Evolutionary conservation across 2,888 invertebrate genomes (phyloP), one percentile per base, ranked within the genome.

Genomic region (Neoscelio sp.): DNA sequence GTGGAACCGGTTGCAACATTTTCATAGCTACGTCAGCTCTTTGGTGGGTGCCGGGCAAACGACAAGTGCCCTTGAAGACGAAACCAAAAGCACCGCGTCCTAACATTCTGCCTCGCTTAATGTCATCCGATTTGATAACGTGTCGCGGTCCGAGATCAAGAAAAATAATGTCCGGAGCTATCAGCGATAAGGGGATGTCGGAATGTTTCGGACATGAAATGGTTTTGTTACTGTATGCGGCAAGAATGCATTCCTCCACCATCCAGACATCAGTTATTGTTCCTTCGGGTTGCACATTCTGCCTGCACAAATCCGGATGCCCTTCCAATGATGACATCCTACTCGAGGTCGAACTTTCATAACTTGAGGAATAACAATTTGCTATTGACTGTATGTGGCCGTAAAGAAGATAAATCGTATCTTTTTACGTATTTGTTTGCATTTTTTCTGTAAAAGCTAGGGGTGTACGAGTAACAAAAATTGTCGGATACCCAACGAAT

Each of bases 61-160:
- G 94, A 89, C 95, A 95, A 2, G 92, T 92, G 0, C 96, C 97
- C 85, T 95, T 94, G 89, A 98, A 97, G 5, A 99, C 99, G 84
- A 99, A 98, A 1, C 99, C 99, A 92, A 99, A 99, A 0, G 99
- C 98, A 1, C 99, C 99, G n/a, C 98, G 94, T 0, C 99, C 99
- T 28, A 98, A 92, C 54, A 96, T 91, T 0, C 94, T 92, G 0
- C 95, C 95, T 70, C 96, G 93, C 42, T 94, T 93, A 2, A 99
- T 94, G 84, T 95, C 94, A 75, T 97, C 96, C 77, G 96, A 94
- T 81, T 95, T 94, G 8, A 99, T 95, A 6, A 97, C 93, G 82
- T 95, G 94, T 30, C 94, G 93, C 46, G 95, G 95, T 8, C 96
- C 96, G 60, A 99, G 93, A 91, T 99, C 99, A 80, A 97, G 92